phyloP scores from a whole-genome alignment of 1,140 invertebrate genomes.

The Bathynomus jamesi region DNA sequence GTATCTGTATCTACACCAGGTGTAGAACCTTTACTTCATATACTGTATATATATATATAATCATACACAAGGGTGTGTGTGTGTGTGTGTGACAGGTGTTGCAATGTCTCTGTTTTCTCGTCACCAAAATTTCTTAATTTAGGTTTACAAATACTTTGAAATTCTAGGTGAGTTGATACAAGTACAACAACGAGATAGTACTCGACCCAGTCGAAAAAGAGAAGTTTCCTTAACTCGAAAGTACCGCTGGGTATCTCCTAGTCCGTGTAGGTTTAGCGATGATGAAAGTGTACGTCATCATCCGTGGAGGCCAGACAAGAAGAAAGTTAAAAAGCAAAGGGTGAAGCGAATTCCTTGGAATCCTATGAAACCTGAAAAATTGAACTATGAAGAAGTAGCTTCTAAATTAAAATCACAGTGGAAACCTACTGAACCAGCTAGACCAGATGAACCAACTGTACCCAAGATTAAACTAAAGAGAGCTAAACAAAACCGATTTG shows the following conservation, averaged over 20 bases:
- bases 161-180: constrained; percentile 23
- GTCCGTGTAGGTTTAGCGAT: constrained; percentile 11
- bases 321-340: constrained; percentile 27
- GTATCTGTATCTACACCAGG: background rate
- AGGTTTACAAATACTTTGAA: constrained; percentile 18
- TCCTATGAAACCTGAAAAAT: constrained; percentile 2
- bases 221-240: constrained; percentile 12
- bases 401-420: constrained; percentile 11
- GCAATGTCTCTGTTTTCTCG: too few relatives aligned
- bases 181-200: constrained; percentile 15
- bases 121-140: too few relatives aligned
- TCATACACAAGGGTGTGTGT: too few relatives aligned
- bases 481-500: constrained; percentile 30
- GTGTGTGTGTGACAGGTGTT: too few relatives aligned
- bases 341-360: constrained; percentile 15
- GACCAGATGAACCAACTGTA: constrained; percentile 9
- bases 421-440: constrained; percentile 27
- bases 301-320: constrained; percentile 13
- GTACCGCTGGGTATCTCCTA: constrained; percentile 21
- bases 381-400: constrained; percentile 16
- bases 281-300: constrained; percentile 7
- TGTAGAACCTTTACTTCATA: too few relatives aligned
- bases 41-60: too few relatives aligned
- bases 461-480: constrained; percentile 39
- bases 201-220: constrained; percentile 7